Base-by-base conservation (phyloP, 2,888 invertebrate species). In the Pterostichus madidus region DNA sequence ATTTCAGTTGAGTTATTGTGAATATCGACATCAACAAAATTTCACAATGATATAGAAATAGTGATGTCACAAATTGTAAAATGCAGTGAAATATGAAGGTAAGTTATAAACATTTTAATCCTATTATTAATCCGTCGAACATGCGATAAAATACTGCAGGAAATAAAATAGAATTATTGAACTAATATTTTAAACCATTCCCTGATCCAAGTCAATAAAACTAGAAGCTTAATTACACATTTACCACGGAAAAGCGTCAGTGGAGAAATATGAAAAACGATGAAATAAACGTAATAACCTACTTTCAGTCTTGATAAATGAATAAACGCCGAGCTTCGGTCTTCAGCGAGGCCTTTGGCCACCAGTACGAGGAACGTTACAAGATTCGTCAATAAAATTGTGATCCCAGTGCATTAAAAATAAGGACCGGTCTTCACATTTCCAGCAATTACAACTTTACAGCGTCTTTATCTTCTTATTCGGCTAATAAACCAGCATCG, bases 401-500 rank as follows among this genome's bases (percentile, higher is more conserved):
- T 46, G 17, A 79, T 79, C 64, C 13, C 15, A 10, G 10, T 46
- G 15, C 13, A 68, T 64, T 31, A 49, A 79, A 79, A 76, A 64
- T 75, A 35, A 35, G 76, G 52, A 35, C 52, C 7, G 35, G 35
- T 53, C 13, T 76, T 46, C 8, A 61, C 11, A 44, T 78, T 17
- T 13, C 7, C 39, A 61, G 61, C 61, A 78, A 49, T 79, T 79
- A 79, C 79, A 68, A 35, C 13, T 64, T 44, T 79, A 49, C 49
- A 64, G 17, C 64, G 11, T 13, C 11, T 52, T 79, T 49, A 79
- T 79, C 59, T 78, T 78, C 44, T 44, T 35, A 35, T 35, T 77
- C 56, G 32, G 49, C 17, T 52, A 52, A 75, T 68, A 75, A 75
- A 75, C 75, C 75, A 56, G 24, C 68, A 64, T 79, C 79, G 79